A percentile compares a stretch with the other conserved stretches of the same genome.
phyloP scores from a whole-genome alignment of 2,888 invertebrate species.

The Arge pagana region DNA sequence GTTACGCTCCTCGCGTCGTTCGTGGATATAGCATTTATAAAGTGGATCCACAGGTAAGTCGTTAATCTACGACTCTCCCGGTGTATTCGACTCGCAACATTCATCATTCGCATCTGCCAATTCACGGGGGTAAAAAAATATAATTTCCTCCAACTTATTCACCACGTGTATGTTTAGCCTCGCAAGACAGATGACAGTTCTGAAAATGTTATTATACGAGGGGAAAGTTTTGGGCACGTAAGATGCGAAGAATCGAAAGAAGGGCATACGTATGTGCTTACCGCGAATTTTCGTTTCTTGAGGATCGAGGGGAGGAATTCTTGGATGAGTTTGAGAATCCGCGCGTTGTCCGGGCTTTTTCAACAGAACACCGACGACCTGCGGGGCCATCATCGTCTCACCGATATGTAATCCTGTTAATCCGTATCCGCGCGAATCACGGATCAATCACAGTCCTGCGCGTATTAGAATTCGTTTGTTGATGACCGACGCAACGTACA shows the following conservation, averaged over 20 bases:
- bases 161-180: constrained; percentile 4
- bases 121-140: constrained; percentile 10
- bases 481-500: too few relatives aligned
- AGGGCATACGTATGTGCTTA: constrained; percentile 26
- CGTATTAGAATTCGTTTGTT: too few relatives aligned
- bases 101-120: constrained; percentile 10
- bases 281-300: constrained; percentile 55
- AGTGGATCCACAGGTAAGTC: too few relatives aligned
- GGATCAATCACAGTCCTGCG: too few relatives aligned
- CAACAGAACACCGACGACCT: constrained; percentile 53
- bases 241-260: not conserved
- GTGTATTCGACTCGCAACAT: too few relatives aligned
- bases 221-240: not conserved
- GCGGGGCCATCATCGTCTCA: constrained; percentile 54
- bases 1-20: too few relatives aligned
- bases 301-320: constrained; percentile 47
- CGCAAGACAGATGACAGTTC: not conserved
- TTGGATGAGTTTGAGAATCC: constrained; percentile 38
- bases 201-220: not conserved
- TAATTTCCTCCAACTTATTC: constrained; percentile 13
- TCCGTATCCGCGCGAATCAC: too few relatives aligned
- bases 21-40: too few relatives aligned
- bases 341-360: constrained; percentile 50
- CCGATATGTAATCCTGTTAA: constrained; percentile 1
- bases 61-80: too few relatives aligned